phyloP scores from a whole-genome alignment of 2,888 invertebrate genomes.

The Hemaris fuciformis region DNA sequence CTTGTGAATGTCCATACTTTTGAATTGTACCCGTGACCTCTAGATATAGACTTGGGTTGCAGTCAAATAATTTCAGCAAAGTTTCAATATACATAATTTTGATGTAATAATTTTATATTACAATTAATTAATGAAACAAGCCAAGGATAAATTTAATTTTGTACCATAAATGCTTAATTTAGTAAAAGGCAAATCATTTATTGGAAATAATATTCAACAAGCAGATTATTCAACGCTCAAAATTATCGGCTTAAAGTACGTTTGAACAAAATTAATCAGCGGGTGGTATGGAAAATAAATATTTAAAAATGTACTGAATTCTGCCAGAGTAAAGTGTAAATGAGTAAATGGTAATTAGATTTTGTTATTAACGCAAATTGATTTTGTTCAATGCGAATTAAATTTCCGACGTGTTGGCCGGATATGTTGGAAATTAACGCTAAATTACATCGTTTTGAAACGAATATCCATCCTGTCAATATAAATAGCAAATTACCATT shows the following conservation, averaged over 20 bases:
- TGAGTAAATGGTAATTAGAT: background rate
- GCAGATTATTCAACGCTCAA: background rate
- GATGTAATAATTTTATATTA: too few relatives aligned
- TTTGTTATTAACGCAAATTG: background rate
- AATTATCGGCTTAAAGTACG: background rate
- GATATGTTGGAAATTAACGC: background rate
- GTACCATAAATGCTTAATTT: background rate
- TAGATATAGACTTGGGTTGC: too few relatives aligned
- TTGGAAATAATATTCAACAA: background rate
- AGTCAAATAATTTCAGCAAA: too few relatives aligned
- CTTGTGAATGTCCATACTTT: too few relatives aligned
- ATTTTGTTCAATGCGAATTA: background rate
- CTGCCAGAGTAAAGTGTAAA: background rate
- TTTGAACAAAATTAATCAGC: background rate
- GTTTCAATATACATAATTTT: too few relatives aligned
- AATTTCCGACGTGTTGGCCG: background rate
- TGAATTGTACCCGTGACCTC: too few relatives aligned
- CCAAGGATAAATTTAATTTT: background rate
- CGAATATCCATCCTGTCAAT: too few relatives aligned
- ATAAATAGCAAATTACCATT: too few relatives aligned
- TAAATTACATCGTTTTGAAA: background rate
- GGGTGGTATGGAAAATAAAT: background rate
- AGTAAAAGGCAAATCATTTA: background rate
- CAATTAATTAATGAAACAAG: too few relatives aligned
- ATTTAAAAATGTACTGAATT: background rate